phyloP scores from a whole-genome alignment of 1,140 invertebrate genomes.

The Physella acuta region DNA sequence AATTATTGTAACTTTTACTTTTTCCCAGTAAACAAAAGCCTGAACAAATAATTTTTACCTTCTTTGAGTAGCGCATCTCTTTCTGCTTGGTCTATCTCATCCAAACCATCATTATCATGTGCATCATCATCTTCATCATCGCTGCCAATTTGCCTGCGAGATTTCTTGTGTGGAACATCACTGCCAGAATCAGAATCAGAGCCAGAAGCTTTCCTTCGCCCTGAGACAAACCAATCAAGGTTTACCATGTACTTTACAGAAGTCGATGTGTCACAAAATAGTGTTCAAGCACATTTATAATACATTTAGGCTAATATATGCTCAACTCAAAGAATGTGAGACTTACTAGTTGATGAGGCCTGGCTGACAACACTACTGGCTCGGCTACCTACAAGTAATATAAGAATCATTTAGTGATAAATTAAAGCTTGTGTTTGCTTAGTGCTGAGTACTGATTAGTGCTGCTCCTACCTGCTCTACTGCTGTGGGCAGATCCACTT shows the following conservation, averaged over 20 bases:
- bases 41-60: too few species aligned
- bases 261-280: too few species aligned
- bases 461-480: neutral
- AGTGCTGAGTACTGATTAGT: neutral
- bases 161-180: conserved; percentile 29
- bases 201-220: neutral
- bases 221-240: conserved; percentile 1
- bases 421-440: too few species aligned
- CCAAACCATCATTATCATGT: conserved; percentile 10
- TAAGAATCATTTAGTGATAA: too few species aligned
- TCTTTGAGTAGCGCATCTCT: conserved; percentile 26
- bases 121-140: conserved; percentile 30
- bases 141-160: conserved; percentile 16
- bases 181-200: conserved; percentile 28
- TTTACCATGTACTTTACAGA: too few species aligned
- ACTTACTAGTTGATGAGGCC: neutral
- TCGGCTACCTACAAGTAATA: too few species aligned
- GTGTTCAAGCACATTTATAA: too few species aligned
- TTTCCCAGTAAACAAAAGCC: too few species aligned
- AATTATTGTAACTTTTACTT: too few species aligned
- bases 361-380: conserved; percentile 12
- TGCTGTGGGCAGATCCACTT: conserved; percentile 19
- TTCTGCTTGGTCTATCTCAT: conserved; percentile 29
- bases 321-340: neutral
- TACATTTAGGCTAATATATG: neutral